These are phyloP conservation scores for Pygathrix nemaeus DNA, from an alignment of 2,113 vertebrate genomes.

Conservation along the genomic window DNA sequence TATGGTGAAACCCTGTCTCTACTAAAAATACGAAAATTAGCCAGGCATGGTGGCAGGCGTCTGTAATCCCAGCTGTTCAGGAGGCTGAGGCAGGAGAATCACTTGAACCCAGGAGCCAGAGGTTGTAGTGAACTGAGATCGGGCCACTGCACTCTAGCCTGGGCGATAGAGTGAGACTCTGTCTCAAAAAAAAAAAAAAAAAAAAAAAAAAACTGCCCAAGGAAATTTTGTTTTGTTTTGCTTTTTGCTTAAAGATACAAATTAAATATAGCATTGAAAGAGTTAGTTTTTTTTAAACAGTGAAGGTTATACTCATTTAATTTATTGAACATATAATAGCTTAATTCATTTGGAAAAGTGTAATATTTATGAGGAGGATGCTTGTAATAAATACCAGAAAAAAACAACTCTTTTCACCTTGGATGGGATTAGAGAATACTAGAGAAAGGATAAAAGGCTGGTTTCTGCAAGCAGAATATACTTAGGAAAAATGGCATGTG, in stretches of 20 bases:
- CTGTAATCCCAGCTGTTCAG: no score
- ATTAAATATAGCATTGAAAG: conserved; percentile 15
- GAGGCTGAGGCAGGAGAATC: no score
- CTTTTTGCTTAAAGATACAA: not conserved
- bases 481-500: not conserved
- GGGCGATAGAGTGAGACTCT: no score
- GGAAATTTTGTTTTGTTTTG: not conserved
- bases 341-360: conserved; percentile 51
- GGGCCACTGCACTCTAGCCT: no score
- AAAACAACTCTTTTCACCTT: not conserved
- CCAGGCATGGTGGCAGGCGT: no score
- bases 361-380: not conserved
- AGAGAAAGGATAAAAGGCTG: not conserved
- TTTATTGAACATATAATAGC: not conserved
- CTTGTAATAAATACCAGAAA: not conserved
- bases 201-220: no score
- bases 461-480: not conserved
- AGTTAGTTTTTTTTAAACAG: not conserved
- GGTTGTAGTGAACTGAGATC: no score
- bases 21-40: no score
- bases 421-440: not conserved
- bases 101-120: no score
- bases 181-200: no score
- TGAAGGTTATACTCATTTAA: not conserved
- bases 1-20: no score